These are phyloP conservation scores for Plebejus argus DNA, from an alignment of 2,888 invertebrate genomes.

Conservation along the genomic window DNA sequence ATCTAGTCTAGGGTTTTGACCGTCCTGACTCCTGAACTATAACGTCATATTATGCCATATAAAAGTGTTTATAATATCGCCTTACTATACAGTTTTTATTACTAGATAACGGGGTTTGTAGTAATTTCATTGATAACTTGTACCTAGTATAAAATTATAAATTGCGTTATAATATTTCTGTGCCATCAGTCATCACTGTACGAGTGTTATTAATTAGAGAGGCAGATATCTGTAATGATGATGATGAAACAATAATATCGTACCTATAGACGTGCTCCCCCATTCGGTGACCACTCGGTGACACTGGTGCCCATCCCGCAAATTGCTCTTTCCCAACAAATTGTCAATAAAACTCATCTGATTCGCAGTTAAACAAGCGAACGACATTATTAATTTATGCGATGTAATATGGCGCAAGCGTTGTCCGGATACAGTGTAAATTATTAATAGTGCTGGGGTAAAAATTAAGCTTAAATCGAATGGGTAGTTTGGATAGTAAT, in stretches of 20 bases:
- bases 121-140: too few relatives aligned
- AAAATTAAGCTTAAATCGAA: constrained; percentile 80
- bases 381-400: constrained; percentile 81
- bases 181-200: neutral
- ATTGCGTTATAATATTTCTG: too few relatives aligned
- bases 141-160: too few relatives aligned
- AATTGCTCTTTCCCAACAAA: constrained; percentile 80
- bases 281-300: constrained; percentile 77
- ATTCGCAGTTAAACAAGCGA: constrained; percentile 81
- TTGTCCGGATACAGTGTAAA: constrained; percentile 77
- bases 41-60: too few relatives aligned
- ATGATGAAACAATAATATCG: constrained; percentile 38
- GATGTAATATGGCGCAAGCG: constrained; percentile 79
- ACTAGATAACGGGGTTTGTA: too few relatives aligned
- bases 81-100: too few relatives aligned
- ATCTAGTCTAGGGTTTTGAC: neutral
- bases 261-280: constrained; percentile 51
- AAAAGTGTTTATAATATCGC: too few relatives aligned
- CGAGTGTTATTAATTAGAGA: neutral
- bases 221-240: constrained; percentile 2
- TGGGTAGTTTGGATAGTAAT: constrained; percentile 77
- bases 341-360: constrained; percentile 81
- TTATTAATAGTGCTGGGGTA: constrained; percentile 80
- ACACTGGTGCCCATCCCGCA: constrained; percentile 75
- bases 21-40: neutral